Base-by-base conservation (phyloP, 2,888 invertebrate species). In the Parascotia fuliginaria region DNA sequence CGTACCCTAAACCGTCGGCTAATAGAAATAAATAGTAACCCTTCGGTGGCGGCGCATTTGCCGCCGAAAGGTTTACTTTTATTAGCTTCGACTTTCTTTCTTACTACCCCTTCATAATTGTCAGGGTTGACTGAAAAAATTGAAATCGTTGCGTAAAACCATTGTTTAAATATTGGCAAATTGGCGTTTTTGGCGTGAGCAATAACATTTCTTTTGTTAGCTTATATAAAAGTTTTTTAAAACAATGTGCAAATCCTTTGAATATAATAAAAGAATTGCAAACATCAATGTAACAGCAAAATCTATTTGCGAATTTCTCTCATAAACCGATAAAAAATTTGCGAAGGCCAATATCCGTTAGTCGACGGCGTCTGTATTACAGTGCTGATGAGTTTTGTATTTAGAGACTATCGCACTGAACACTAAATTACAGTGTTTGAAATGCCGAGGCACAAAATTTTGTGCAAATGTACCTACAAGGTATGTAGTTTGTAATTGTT, bases 51-150 rank as follows among this genome's bases (percentile, higher is more conserved):
- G 81, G 83, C 64, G 75, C 79, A 76, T 81, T 85, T 81, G 85
- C 85, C 79, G 86, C 85, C 84, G 86, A 89, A 87, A 87, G 89
- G 89, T 87, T 91, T 89, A 89, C 77, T 86, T 90, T 91, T 91
- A 89, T 89, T 85, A 81, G 83, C 75, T 66, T 70, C 72, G 75
- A 86, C 87, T 89, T 88, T 89, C 86, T 89, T 83, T 86, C 79
- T 77, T 77, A 77, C 74, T 77, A 85, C 83, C 87, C 88, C 82
- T 86, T 86, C 83, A 85, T 88, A 87, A 89, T 87, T 85, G 89
- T 77, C 70, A 81, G 79, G 83, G 82, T 84, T 82, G 77, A 69
- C 66, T 59, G 59, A 77, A 82, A 86, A 83, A 80, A 75, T 73
- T 72, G 70, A 75, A 78, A 81, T 77, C 61, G 63, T 83, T 77